Evolutionary conservation across 2,797 vertebrate species (phyloP), one percentile per base, ranked within the genome.

Genomic region (Philypnodon macrostomus): DNA sequence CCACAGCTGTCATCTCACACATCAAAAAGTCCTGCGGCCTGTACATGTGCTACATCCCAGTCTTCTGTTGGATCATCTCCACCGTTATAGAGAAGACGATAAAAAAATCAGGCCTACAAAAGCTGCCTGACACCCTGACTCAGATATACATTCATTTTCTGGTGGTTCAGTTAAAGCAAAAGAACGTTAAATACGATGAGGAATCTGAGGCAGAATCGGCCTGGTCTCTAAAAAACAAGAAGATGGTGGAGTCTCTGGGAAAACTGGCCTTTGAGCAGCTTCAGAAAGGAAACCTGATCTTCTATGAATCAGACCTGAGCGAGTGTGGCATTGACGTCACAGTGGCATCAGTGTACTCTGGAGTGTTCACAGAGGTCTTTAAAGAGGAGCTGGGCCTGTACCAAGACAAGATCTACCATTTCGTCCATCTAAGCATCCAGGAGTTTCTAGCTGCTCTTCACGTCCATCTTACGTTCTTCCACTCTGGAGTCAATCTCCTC

Each of bases 11-110:
- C 6, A 40, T 68, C 32, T 52, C 59, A 35, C 67, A 75, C 50
- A 44, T 68, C 0, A 4, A 36, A 39, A 14, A 9, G 3, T 63
- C 62, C 1, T 21, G n/a, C 41, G 63, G 37, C 36, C 35, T 68
- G 15, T 52, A 63, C 44, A 69, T 54, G 73, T 76, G 72, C 18
- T 31, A 41, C 49, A 64, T 68, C 32, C 72, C 72, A 0, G 32
- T 71, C 27, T 75, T 75, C 55, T 69, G 65, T 56, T 76, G 73
- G 69, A 69, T 76, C 46, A 52, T 16, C 4, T 49, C 65, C 4
- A 31, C 33, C 7, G 55, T 76, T 45, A 50, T 73, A 12, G 45
- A 55, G 5, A 2, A 60, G 1, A 16, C 17, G 1, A 10, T 75
- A 15, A 59, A 36, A 24, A 30, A n/a, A n/a, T n/a, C n/a, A n/a